Base-by-base conservation (phyloP, 2,113 vertebrate genomes). In the Boleophthalmus pectinirostris region DNA sequence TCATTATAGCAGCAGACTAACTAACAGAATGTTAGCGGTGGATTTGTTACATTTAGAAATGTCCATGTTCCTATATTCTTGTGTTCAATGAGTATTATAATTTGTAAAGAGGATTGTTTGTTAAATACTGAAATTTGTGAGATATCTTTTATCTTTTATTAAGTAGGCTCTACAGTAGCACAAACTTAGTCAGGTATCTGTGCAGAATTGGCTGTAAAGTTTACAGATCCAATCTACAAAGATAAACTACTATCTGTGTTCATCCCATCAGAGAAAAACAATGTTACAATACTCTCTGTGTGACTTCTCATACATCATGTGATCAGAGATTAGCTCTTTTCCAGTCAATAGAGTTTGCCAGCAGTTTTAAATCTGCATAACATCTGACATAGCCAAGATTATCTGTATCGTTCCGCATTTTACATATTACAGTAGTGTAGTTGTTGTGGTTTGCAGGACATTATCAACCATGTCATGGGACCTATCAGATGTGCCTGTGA, bases 381-480 rank as follows among this genome's bases (percentile, higher is more conserved):
- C 71, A 79, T 80, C 69, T 72, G 81, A 73, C 83, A 66, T 2
- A 24, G 81, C 63, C 3, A 75, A 56, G 73, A 78, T 45, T 90
- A 87, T 90, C 2, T 33, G 66, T 75, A 78, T 74, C 64, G 71
- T 89, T 87, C 79, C 81, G 78, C 82, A 69, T 86, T 71, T 66
- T 43, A 81, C 70, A 49, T 70, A 78, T 84, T 69, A 83, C 77
- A 84, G 68, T 67, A 68, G 66, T 66, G 67, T 72, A 43, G 72
- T 75, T 68, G 66, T 74, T 58, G 68, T 63, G 66, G 72, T 81
- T 83, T 83, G 76, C 69, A 71, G 80, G 77, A 78, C 84, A 46
- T 85, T 60, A 67, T 84, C 71, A 90, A 89, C 84, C 79, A 82
- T 86, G 87, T 89, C 85, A 90, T 33, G 74, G 79, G 74, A 60